Evolutionary conservation across 2,888 invertebrate genomes (phyloP).

Genomic region (Disparrhopalites patrizii): DNA sequence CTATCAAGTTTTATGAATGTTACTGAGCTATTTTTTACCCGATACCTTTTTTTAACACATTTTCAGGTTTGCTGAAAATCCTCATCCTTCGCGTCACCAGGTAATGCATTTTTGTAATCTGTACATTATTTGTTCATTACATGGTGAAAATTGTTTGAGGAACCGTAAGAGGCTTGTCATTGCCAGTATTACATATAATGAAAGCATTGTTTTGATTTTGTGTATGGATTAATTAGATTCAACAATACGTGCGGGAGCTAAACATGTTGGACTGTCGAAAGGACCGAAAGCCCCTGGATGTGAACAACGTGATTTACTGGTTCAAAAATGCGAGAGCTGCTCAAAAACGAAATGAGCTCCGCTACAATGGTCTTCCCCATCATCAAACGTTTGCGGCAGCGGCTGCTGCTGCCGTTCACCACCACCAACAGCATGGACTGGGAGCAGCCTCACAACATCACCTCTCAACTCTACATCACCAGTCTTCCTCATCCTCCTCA

Average conservation of each 20-base stretch:
- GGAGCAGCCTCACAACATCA: slow-evolving; percentile 19
- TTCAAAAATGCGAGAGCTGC: slow-evolving; percentile 97
- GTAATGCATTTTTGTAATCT: slow-evolving; percentile 50
- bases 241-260: slow-evolving; percentile 88
- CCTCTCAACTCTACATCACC: slow-evolving; percentile 21
- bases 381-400: slow-evolving; percentile 48
- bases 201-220: no score
- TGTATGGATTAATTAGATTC: slow-evolving; percentile 59
- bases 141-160: no score
- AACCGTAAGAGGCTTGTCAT: no score
- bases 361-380: slow-evolving; percentile 51
- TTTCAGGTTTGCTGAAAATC: slow-evolving; percentile 76
- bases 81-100: slow-evolving; percentile 94
- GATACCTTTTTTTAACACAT: background rate
- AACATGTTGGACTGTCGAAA: slow-evolving; percentile 87
- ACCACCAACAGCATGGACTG: slow-evolving; percentile 52
- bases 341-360: slow-evolving; percentile 76
- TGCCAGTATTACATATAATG: no score
- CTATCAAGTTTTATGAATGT: background rate
- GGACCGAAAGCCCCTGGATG: slow-evolving; percentile 88
- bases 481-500: no score
- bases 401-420: no score
- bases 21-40: background rate
- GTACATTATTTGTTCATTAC: no score
- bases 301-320: slow-evolving; percentile 95